Evolutionary conservation across 2,888 invertebrate species (phyloP).

Genomic region (Drosophila borborema): DNA sequence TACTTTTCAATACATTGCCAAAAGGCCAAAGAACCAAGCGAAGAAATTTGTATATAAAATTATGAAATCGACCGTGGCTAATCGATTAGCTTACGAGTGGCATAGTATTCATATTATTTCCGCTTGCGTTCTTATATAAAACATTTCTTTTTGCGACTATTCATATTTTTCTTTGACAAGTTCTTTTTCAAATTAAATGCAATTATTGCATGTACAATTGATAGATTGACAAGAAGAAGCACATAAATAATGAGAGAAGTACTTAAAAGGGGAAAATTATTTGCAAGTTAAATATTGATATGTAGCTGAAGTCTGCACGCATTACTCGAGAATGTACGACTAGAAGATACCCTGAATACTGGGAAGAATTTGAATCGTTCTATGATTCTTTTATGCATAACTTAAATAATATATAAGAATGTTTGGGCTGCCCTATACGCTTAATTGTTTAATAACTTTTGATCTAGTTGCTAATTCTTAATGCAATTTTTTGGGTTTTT

Average conservation of each 20-base stretch:
- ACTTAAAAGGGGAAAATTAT: background rate
- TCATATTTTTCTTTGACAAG: background rate
- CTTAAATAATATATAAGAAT: too few relatives aligned
- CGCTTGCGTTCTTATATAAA: conserved; percentile 10
- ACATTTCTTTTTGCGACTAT: background rate
- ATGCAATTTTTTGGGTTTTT: too few relatives aligned
- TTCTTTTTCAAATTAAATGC: conserved; percentile 45
- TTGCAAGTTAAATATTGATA: background rate
- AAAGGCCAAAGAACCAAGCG: conserved; percentile 26
- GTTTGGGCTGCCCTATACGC: too few relatives aligned
- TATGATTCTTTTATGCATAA: too few relatives aligned
- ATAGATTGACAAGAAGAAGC: background rate
- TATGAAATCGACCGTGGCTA: conserved; percentile 70
- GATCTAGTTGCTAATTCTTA: too few relatives aligned
- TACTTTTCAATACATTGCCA: conserved; percentile 65
- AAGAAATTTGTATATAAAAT: conserved; percentile 67
- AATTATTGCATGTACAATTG: conserved; percentile 50
- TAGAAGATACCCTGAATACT: background rate
- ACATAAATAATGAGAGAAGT: conserved; percentile 5
- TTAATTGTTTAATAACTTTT: too few relatives aligned
- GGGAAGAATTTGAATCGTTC: too few relatives aligned
- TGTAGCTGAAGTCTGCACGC: background rate
- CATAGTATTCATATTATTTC: conserved; percentile 37
- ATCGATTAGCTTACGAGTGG: conserved; percentile 56
- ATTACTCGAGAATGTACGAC: background rate